Conservation (phyloP, 1,140 invertebrate species). For the Drosophila oshimai region DNA sequence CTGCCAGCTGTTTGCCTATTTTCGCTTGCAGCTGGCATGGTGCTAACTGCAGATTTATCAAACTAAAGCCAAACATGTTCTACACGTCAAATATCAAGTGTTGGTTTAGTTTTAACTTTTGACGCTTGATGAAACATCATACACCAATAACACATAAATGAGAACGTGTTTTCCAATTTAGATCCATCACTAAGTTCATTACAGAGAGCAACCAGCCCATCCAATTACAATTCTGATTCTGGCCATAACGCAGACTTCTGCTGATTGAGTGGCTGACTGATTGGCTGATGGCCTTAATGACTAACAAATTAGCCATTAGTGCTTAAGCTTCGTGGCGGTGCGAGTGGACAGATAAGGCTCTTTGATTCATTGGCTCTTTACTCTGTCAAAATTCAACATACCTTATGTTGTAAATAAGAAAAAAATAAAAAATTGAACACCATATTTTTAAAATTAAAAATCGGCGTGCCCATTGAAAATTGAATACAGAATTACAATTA, state of each 20-base stretch:
- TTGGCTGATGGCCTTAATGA: too few species aligned
- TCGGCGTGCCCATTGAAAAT: too few species aligned
- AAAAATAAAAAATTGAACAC: too few species aligned
- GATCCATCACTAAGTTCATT: constrained; percentile 33
- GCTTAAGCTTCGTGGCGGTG: constrained; percentile 4
- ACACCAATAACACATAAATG: constrained; percentile 31
- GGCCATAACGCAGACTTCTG: constrained; percentile 23
- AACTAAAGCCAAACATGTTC: constrained; percentile 33
- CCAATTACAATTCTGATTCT: constrained; percentile 56
- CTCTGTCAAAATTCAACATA: too few species aligned
- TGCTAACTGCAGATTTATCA: constrained; percentile 52
- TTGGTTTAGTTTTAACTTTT: constrained; percentile 53
- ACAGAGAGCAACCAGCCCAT: constrained; percentile 46
- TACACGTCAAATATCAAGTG: too few species aligned
- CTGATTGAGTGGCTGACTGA: too few species aligned
- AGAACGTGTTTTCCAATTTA: constrained; percentile 34
- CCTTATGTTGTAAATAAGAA: too few species aligned
- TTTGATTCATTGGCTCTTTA: constrained; percentile 15
- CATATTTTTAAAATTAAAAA: too few species aligned
- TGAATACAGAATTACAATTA: too few species aligned
- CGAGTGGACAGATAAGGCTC: background rate
- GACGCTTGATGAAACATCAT: constrained; percentile 66
- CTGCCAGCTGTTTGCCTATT: constrained; percentile 33
- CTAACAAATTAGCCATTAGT: constrained; percentile 64
- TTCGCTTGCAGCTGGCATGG: background rate